phyloP scores from a whole-genome alignment of 2,888 invertebrate species.

The Pristionchus maxplancki region DNA sequence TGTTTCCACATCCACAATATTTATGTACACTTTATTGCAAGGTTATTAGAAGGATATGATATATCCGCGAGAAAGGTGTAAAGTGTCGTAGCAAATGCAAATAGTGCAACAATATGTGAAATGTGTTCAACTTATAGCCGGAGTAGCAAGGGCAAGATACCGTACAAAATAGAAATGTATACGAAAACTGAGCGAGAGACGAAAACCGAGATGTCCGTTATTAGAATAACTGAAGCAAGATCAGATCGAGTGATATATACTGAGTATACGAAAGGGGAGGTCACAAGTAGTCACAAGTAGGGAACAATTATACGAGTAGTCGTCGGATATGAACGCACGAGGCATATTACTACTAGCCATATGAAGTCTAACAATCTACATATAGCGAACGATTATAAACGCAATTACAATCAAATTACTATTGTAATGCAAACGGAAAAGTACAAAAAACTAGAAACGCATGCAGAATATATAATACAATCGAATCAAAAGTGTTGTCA shows the following conservation, averaged over 20 bases:
- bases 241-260: slow-evolving; percentile 27
- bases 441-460: neutral
- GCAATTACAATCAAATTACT: too few relatives aligned
- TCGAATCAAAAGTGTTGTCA: too few relatives aligned
- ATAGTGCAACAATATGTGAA: neutral
- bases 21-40: slow-evolving; percentile 40
- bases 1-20: too few relatives aligned
- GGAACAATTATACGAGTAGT: too few relatives aligned
- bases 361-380: neutral
- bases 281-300: neutral
- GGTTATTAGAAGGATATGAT: neutral
- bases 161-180: neutral
- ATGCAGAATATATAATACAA: neutral
- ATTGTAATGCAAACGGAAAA: neutral
- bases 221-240: neutral
- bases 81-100: slow-evolving; percentile 1
- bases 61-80: neutral
- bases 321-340: neutral
- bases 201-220: slow-evolving; percentile 23
- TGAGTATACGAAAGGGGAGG: slow-evolving; percentile 22
- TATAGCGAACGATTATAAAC: too few relatives aligned
- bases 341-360: neutral
- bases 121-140: neutral
- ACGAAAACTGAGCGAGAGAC: neutral
- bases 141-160: neutral